phyloP scores from a whole-genome alignment of 1,140 invertebrate species.

The Chlorops oryzae region DNA sequence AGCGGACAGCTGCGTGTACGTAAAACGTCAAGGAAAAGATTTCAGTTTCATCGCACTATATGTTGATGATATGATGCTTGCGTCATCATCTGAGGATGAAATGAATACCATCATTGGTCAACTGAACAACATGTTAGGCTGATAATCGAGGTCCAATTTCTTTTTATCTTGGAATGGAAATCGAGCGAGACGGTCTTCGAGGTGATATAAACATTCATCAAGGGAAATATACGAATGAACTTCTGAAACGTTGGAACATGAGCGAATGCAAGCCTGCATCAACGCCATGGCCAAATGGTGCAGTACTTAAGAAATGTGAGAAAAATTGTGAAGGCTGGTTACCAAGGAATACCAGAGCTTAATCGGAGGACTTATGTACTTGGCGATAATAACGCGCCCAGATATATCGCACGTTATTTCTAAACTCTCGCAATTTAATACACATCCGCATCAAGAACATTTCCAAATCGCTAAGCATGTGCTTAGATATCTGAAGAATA shows the following conservation, averaged over 20 bases:
- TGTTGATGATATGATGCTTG: constrained; percentile 28
- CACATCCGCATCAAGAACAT: constrained; percentile 10
- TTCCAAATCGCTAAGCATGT: constrained; percentile 12
- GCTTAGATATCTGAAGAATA: constrained; percentile 12
- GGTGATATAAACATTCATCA: too few relatives aligned
- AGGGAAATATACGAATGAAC: too few relatives aligned
- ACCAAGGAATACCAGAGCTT: constrained; percentile 3
- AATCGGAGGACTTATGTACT: constrained; percentile 12
- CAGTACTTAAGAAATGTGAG: too few relatives aligned
- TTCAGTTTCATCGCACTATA: background rate
- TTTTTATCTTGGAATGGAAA: too few relatives aligned
- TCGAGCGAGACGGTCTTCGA: too few relatives aligned
- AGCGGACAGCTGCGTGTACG: constrained; percentile 34
- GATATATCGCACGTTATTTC: constrained; percentile 10
- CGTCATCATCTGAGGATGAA: constrained; percentile 10
- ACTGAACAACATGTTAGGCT: constrained; percentile 28
- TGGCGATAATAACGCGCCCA: constrained; percentile 8
- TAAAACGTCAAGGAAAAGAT: background rate
- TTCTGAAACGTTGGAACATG: too few relatives aligned
- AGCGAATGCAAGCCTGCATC: too few relatives aligned
- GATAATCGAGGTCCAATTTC: constrained; percentile 20
- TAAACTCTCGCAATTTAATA: constrained; percentile 13
- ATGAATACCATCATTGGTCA: constrained; percentile 19
- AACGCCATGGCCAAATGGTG: too few relatives aligned
- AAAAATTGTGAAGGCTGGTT: background rate